Percentiles rank a stretch among this genome's conserved stretches.
These are phyloP conservation scores for Sesamia nonagrioides DNA, from an alignment of 1,140 invertebrate species.

Conservation along the genomic window DNA sequence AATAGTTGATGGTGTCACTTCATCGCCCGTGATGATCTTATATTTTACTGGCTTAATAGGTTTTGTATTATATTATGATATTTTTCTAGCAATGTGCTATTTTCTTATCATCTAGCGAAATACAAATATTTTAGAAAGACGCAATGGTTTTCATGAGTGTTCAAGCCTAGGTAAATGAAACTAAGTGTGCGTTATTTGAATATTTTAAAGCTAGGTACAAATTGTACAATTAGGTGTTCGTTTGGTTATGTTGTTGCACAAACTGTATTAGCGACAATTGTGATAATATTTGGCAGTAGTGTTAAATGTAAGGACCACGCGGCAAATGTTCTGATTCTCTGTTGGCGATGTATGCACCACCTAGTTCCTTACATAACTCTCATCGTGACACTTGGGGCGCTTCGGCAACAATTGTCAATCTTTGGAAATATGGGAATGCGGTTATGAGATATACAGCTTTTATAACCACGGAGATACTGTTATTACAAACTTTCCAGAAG, in stretches of 20 bases:
- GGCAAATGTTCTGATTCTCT: conserved; percentile 37
- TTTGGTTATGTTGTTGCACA: conserved; percentile 49
- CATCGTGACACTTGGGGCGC: not conserved
- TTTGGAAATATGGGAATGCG: too few species aligned
- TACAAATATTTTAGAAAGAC: not conserved
- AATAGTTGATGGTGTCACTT: too few species aligned
- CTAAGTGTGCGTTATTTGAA: conserved; percentile 4
- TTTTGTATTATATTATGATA: not conserved
- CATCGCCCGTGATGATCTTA: too few species aligned
- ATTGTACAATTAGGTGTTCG: conserved; percentile 31
- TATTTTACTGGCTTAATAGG: too few species aligned
- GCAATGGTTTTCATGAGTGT: not conserved
- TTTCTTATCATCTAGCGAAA: not conserved
- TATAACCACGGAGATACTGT: too few species aligned
- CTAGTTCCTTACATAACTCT: not conserved
- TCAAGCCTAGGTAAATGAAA: conserved; percentile 1
- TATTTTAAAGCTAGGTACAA: conserved; percentile 29
- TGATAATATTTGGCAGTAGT: conserved; percentile 52
- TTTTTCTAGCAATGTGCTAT: not conserved
- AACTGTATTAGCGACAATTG: conserved; percentile 48
- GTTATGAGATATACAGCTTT: too few species aligned
- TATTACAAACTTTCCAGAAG: not conserved
- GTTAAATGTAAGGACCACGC: conserved; percentile 43
- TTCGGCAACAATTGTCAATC: not conserved
- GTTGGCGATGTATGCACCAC: not conserved